phyloP scores from a whole-genome alignment of 2,797 vertebrate genomes.

The Eupleurogrammus muticus region DNA sequence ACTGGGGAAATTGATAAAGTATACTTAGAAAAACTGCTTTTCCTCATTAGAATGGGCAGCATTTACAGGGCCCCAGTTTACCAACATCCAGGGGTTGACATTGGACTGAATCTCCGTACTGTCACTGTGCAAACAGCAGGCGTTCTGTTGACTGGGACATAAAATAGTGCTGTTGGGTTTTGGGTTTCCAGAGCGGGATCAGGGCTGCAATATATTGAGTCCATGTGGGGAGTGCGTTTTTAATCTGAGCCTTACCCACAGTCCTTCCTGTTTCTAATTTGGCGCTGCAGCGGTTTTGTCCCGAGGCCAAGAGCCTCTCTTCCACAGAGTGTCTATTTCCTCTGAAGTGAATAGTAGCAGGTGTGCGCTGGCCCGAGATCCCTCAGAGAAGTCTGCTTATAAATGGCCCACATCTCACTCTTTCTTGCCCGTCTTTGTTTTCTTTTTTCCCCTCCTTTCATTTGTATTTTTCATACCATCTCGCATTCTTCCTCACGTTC shows the following conservation, averaged over 20 bases:
- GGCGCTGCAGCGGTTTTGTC: slow-evolving; percentile 88
- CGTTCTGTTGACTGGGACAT: slow-evolving; percentile 86
- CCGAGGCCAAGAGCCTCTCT: slow-evolving; percentile 87
- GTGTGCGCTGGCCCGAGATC: slow-evolving; percentile 86
- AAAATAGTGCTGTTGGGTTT: slow-evolving; percentile 88
- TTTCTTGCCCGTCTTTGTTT: slow-evolving; percentile 74
- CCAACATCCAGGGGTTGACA: slow-evolving; percentile 77
- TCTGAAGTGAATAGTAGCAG: slow-evolving; percentile 90
- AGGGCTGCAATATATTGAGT: slow-evolving; percentile 87
- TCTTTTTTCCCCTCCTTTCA: slow-evolving; percentile 67
- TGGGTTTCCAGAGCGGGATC: slow-evolving; percentile 86
- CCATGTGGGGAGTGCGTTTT: slow-evolving; percentile 89
- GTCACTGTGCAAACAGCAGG: slow-evolving; percentile 82
- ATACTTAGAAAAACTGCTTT: slow-evolving; percentile 54
- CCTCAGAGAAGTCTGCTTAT: slow-evolving; percentile 81
- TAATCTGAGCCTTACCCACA: slow-evolving; percentile 88
- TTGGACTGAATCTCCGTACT: slow-evolving; percentile 78
- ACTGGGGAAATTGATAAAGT: slow-evolving; percentile 39
- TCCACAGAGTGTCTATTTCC: slow-evolving; percentile 89
- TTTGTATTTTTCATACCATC: slow-evolving; percentile 67
- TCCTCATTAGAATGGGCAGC: slow-evolving; percentile 66
- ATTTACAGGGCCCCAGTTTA: slow-evolving; percentile 74
- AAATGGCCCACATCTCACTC: slow-evolving; percentile 83
- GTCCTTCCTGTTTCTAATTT: slow-evolving; percentile 91
- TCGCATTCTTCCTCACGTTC: slow-evolving; percentile 62